Percentiles rank a stretch among this genome's conserved stretches.
These are phyloP conservation scores for Phlogophora meticulosa DNA, from an alignment of 2,888 invertebrate species.

Conservation along the genomic window DNA sequence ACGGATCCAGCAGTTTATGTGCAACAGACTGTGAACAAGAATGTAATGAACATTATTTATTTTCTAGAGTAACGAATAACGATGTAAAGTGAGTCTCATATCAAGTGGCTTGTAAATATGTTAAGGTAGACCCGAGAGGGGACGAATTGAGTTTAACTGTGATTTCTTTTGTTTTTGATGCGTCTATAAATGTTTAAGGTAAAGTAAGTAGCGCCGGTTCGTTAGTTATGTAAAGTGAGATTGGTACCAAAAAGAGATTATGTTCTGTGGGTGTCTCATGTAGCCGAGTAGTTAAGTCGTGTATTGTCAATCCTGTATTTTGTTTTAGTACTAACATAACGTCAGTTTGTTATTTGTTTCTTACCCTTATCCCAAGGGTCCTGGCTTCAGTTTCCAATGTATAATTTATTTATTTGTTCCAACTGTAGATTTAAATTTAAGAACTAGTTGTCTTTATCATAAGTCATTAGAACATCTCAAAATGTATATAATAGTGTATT, in stretches of 20 bases:
- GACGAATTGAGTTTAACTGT: slow-evolving; percentile 85
- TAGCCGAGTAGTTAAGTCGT: slow-evolving; percentile 78
- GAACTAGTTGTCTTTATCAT: slow-evolving; percentile 82
- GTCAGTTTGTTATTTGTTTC: slow-evolving; percentile 80
- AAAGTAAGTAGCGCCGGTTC: slow-evolving; percentile 74
- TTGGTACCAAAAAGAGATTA: slow-evolving; percentile 90
- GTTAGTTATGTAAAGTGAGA: slow-evolving; percentile 88
- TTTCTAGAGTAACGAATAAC: slow-evolving; percentile 78
- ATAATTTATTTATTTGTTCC: slow-evolving; percentile 86
- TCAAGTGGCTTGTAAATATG: slow-evolving; percentile 87
- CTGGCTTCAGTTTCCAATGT: slow-evolving; percentile 75
- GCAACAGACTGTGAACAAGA: slow-evolving; percentile 79
- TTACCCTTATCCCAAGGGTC: slow-evolving; percentile 63
- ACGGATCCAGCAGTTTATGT: slow-evolving; percentile 69
- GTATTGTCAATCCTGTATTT: slow-evolving; percentile 68
- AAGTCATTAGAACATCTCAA: slow-evolving; percentile 79
- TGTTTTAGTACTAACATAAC: slow-evolving; percentile 73
- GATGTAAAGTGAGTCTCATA: slow-evolving; percentile 82
- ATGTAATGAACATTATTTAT: slow-evolving; percentile 83
- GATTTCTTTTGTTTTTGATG: slow-evolving; percentile 85
- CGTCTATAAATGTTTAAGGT: slow-evolving; percentile 81
- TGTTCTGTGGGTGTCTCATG: slow-evolving; percentile 82
- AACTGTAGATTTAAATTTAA: slow-evolving; percentile 78
- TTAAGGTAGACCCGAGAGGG: slow-evolving; percentile 74
- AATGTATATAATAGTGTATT: slow-evolving; percentile 86